Evolutionary conservation across 2,797 vertebrate genomes (phyloP).

Genomic region (Eptatretus atami): DNA sequence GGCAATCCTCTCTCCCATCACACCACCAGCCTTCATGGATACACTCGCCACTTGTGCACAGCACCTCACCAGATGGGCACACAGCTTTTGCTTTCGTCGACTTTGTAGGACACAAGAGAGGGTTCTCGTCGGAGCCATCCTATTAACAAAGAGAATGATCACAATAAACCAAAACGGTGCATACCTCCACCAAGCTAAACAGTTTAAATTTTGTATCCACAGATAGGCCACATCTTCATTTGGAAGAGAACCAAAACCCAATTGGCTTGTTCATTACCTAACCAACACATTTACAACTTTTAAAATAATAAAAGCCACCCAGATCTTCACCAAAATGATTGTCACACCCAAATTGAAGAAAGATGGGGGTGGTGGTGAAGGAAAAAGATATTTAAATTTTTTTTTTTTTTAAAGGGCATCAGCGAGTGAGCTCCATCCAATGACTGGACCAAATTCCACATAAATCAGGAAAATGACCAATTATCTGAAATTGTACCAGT

Average conservation of each 20-base stretch:
- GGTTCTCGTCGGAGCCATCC: slow-evolving; percentile 1
- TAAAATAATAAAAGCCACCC: too few relatives aligned
- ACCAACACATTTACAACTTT: too few relatives aligned
- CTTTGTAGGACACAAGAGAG: neutral
- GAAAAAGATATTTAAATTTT: too few relatives aligned
- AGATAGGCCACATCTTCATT: too few relatives aligned
- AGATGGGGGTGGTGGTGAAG: too few relatives aligned
- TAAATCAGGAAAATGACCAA: neutral
- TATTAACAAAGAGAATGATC: neutral
- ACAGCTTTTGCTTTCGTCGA: neutral
- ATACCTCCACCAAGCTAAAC: too few relatives aligned
- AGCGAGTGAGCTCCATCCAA: neutral
- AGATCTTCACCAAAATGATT: too few relatives aligned
- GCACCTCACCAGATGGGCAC: slow-evolving; percentile 26
- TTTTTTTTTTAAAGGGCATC: neutral
- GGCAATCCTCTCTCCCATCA: slow-evolving; percentile 73
- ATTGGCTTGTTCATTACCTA: too few relatives aligned
- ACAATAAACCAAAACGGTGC: too few relatives aligned
- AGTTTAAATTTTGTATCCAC: too few relatives aligned
- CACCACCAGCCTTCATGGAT: slow-evolving; percentile 66
- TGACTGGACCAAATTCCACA: neutral
- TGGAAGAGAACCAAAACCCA: too few relatives aligned
- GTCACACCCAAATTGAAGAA: too few relatives aligned
- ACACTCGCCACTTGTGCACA: slow-evolving; percentile 54
- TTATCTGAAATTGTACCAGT: neutral